These are phyloP conservation scores for Acleris emargana DNA, from an alignment of 2,888 invertebrate species.

Conservation along the genomic window DNA sequence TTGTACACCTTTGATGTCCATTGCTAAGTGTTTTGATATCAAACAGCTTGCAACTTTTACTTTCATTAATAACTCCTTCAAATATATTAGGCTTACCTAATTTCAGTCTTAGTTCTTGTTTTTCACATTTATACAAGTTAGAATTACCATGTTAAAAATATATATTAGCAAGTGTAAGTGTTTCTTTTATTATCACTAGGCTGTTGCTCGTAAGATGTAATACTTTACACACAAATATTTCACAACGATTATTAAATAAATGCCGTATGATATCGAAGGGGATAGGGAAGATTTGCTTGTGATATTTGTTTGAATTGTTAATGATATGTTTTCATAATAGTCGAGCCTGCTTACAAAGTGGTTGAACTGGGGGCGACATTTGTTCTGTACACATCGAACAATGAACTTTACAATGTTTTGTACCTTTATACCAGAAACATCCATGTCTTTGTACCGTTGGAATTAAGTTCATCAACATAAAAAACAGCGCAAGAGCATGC, in stretches of 20 bases:
- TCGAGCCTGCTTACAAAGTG: constrained; percentile 6
- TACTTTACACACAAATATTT: neutral
- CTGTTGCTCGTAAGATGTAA: too few species aligned
- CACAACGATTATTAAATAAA: constrained; percentile 6
- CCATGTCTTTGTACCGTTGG: too few species aligned
- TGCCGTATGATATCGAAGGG: neutral
- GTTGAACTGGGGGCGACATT: neutral
- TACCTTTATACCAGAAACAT: too few species aligned
- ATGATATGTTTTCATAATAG: constrained; percentile 14
- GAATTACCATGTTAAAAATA: too few species aligned
- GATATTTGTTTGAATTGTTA: constrained; percentile 10
- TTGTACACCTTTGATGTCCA: constrained; percentile 33
- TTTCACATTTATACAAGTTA: too few species aligned
- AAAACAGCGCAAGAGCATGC: too few species aligned
- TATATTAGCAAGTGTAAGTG: too few species aligned
- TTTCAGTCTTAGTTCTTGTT: too few species aligned
- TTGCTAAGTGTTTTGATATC: constrained; percentile 16
- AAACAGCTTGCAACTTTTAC: constrained; percentile 7
- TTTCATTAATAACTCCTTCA: constrained; percentile 5
- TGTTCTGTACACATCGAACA: constrained; percentile 4
- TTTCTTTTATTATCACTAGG: too few species aligned
- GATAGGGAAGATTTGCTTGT: neutral
- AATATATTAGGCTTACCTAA: too few species aligned
- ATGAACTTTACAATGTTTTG: constrained; percentile 6
- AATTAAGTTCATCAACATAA: too few species aligned